Conservation (phyloP, 1,140 invertebrate species). For the Drosophila littoralis region DNA sequence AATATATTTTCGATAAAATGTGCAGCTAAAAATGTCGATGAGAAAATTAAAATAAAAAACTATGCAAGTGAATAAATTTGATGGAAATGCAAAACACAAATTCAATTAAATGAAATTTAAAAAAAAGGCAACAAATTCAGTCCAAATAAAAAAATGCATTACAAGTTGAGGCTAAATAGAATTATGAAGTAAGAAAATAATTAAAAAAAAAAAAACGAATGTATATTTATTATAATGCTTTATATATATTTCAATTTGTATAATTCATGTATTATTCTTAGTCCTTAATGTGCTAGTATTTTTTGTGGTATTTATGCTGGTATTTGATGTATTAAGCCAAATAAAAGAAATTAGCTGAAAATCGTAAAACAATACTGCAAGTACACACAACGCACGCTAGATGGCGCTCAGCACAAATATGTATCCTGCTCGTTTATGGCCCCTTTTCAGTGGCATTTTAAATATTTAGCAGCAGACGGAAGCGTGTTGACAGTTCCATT, state of each 20-base stretch:
- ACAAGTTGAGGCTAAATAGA: constrained; percentile 6
- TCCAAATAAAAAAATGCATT: constrained; percentile 8
- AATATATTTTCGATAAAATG: constrained; percentile 61
- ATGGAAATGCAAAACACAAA: constrained; percentile 18
- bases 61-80: background rate
- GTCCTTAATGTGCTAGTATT: constrained; percentile 1
- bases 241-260: constrained; percentile 5
- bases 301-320: constrained; percentile 26
- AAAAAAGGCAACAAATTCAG: constrained; percentile 16
- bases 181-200: background rate
- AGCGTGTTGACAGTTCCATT: constrained; percentile 49
- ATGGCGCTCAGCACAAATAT: constrained; percentile 5
- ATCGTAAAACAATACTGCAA: background rate
- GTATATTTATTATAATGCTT: constrained; percentile 12
- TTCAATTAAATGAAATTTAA: constrained; percentile 10
- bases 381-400: constrained; percentile 32
- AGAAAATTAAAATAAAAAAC: background rate
- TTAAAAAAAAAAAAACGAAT: background rate
- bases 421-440: background rate
- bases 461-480: constrained; percentile 65
- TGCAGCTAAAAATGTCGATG: constrained; percentile 11
- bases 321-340: constrained; percentile 35
- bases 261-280: constrained; percentile 5
- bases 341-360: constrained; percentile 27
- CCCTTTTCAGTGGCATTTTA: constrained; percentile 57